These are phyloP conservation scores for Aleiodes sp. DNA, from an alignment of 1,140 invertebrate species.

Conservation along the genomic window DNA sequence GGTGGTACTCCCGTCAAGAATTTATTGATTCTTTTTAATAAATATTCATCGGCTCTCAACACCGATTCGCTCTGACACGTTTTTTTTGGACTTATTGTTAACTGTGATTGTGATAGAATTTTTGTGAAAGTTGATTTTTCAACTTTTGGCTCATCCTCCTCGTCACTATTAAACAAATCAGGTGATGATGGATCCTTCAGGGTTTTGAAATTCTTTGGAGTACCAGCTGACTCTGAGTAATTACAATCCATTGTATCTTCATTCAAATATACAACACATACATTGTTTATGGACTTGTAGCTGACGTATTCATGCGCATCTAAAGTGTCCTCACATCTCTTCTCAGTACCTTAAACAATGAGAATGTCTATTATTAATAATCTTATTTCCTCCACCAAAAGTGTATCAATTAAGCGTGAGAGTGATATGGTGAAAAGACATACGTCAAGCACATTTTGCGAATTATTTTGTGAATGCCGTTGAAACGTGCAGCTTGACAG, in stretches of 20 bases:
- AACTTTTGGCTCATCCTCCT: constrained; percentile 42
- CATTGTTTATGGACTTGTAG: constrained; percentile 22
- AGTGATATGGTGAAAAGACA: not conserved
- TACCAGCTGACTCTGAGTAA: constrained; percentile 39
- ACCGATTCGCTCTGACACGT: constrained; percentile 50
- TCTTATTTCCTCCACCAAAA: too few species aligned
- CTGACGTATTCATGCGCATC: not conserved
- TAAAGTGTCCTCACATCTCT: constrained; percentile 29
- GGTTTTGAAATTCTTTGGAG: constrained; percentile 9
- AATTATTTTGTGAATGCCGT: too few species aligned
- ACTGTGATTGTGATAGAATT: not conserved
- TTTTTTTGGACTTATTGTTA: constrained; percentile 40
- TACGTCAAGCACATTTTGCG: not conserved
- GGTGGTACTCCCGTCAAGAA: constrained; percentile 70
- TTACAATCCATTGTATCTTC: constrained; percentile 56
- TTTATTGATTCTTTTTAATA: constrained; percentile 51
- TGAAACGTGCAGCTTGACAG: too few species aligned
- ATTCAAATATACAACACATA: constrained; percentile 33
- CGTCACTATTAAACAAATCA: constrained; percentile 59
- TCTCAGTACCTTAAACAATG: constrained; percentile 21
- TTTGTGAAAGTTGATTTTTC: constrained; percentile 15
- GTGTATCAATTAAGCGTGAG: too few species aligned
- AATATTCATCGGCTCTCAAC: constrained; percentile 46
- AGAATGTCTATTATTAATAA: not conserved
- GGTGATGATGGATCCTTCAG: constrained; percentile 43